These are phyloP conservation scores for Luperina nickerlii DNA, from an alignment of 2,888 invertebrate genomes.

Conservation along the genomic window DNA sequence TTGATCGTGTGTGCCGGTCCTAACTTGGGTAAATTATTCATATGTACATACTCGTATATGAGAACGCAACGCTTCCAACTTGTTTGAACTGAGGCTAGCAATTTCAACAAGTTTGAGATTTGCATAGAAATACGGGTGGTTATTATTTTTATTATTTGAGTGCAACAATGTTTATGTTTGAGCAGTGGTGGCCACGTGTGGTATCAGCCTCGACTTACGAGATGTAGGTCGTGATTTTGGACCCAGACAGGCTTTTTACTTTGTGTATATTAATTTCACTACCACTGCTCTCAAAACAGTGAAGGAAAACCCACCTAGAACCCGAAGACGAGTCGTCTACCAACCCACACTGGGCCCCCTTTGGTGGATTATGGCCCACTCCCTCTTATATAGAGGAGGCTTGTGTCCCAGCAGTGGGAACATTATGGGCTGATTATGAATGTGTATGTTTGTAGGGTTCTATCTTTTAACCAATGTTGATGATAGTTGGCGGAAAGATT, in stretches of 20 bases:
- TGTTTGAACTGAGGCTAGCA: slow-evolving; percentile 7
- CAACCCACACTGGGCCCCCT: too few relatives aligned
- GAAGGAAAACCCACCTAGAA: too few relatives aligned
- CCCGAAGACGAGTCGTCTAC: too few relatives aligned
- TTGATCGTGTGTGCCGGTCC: slow-evolving; percentile 40
- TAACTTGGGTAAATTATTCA: slow-evolving; percentile 50
- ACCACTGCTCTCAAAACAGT: too few relatives aligned
- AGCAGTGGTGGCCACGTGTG: background rate
- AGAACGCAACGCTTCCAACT: slow-evolving; percentile 18
- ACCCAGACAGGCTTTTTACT: background rate
- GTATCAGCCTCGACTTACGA: background rate
- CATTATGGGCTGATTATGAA: too few relatives aligned
- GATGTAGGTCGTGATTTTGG: background rate
- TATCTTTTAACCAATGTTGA: background rate
- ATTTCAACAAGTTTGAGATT: slow-evolving; percentile 23
- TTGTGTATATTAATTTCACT: too few relatives aligned
- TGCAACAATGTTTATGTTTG: slow-evolving; percentile 8
- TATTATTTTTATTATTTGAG: slow-evolving; percentile 18
- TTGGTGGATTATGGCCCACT: too few relatives aligned
- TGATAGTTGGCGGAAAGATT: background rate
- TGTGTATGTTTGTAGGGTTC: too few relatives aligned
- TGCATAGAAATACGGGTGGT: slow-evolving; percentile 1
- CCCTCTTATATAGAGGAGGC: too few relatives aligned
- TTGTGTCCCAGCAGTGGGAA: too few relatives aligned
- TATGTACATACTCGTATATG: slow-evolving; percentile 34